Evolutionary conservation across 1,140 invertebrate species (phyloP), one percentile per base, ranked within the genome.

Genomic region (Euura lappo): DNA sequence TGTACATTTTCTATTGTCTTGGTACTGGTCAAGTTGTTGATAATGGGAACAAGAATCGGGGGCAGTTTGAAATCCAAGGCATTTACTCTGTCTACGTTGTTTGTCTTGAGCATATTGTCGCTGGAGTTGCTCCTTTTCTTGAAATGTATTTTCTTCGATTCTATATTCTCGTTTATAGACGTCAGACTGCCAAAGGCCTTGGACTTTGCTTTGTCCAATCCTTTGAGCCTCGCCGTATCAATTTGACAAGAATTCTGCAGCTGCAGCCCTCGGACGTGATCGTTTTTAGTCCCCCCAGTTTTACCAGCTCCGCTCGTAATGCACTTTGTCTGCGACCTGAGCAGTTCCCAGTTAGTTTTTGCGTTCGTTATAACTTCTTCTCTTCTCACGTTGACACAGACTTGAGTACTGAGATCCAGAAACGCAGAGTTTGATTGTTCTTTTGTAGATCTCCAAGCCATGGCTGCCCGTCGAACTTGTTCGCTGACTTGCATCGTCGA

Each of bases 321-420:
- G 60, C 69, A 78, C 86, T 89, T 92, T 68, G 89, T 91, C 86
- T 93, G 92, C 6, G 91, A 93, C 77, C 93, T 90, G 2, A 94
- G 82, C 67, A 94, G 83, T 83, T 95, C 93, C 94, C 94, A 95
- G 77, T 94, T 95, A 2, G 93, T 94, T 76, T 93, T 90, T 2
- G 94, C 94, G 82, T 95, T 95, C 45, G 93, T 92, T 71, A 95
- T 95, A 2, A 95, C 91, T 84, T 95, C 92, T 79, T 95, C 94
- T 3, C 94, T 86, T 1, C 90, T 86, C 44, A 91, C 91, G 74
- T 90, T 93, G 73, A 91, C 89, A 76, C 91, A 91, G 2, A 92
- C 90, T 75, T 92, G 90, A 45, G 90, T 90, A n/a, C 90, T 91
- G 3, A 93, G 87, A 45, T 93, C 91, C 71, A 91, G 90, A 73